Conservation (phyloP, 92 coral and sea anemone genomes). For the Montipora capitata region DNA sequence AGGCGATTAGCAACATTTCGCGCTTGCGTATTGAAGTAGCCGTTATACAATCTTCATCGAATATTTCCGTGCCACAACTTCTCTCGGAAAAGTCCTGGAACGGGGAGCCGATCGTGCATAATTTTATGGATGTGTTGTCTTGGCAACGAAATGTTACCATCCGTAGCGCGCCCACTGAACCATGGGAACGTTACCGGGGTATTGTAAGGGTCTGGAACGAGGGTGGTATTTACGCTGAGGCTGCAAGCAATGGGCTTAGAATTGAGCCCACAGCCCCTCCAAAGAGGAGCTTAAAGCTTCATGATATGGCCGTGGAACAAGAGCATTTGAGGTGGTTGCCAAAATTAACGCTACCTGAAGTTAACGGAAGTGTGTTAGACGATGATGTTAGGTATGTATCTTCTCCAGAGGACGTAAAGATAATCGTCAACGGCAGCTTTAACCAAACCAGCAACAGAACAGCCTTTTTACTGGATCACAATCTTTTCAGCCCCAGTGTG, state of each 20-base stretch:
- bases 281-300: constrained; percentile 58
- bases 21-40: constrained; percentile 91
- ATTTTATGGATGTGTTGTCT: constrained; percentile 82
- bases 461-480: constrained; percentile 64
- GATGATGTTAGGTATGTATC: constrained; percentile 77
- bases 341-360: constrained; percentile 71
- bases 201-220: constrained; percentile 88
- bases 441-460: constrained; percentile 55
- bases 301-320: constrained; percentile 79
- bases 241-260: constrained; percentile 87
- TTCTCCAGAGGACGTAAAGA: constrained; percentile 74
- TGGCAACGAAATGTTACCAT: constrained; percentile 77
- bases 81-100: constrained; percentile 76
- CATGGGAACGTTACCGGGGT: constrained; percentile 88
- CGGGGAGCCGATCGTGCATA: constrained; percentile 88
- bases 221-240: constrained; percentile 80
- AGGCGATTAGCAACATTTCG: constrained; percentile 71
- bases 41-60: constrained; percentile 77
- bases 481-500: constrained; percentile 79
- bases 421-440: constrained; percentile 57
- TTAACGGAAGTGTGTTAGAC: constrained; percentile 74
- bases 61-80: constrained; percentile 73
- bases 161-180: constrained; percentile 66
- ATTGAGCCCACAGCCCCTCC: constrained; percentile 89
- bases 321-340: constrained; percentile 92